Percentiles rank a stretch among this genome's conserved stretches.
These are phyloP conservation scores for Eulemur mongoz DNA, from an alignment of 2,797 vertebrate species.

Conservation along the genomic window DNA sequence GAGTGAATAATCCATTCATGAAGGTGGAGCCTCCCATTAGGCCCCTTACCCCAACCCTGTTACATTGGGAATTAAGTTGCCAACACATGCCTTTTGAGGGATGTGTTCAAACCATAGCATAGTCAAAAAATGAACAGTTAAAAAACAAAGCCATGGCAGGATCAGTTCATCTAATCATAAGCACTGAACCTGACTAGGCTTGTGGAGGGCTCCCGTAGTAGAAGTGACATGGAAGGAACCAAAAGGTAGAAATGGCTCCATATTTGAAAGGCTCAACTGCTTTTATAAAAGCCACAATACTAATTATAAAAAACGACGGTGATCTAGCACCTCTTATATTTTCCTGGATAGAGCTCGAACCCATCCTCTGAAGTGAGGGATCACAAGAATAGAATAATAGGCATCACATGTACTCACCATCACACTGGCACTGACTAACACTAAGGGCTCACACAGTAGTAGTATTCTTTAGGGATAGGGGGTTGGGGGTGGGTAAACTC, in stretches of 20 bases:
- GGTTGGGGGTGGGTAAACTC: no score
- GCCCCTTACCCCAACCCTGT: background rate
- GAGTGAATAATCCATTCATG: background rate
- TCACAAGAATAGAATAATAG: no score
- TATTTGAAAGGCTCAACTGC: background rate
- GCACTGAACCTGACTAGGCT: background rate
- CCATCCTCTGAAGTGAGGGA: no score
- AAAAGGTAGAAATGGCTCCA: background rate
- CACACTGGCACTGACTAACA: no score
- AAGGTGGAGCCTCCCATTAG: background rate
- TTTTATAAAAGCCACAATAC: background rate
- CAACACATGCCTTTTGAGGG: background rate
- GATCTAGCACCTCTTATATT: no score
- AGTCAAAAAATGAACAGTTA: background rate
- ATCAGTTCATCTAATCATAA: background rate
- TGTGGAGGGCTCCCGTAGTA: background rate
- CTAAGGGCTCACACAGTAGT: no score
- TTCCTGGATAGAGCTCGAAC: no score
- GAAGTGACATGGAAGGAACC: background rate
- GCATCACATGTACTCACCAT: no score
- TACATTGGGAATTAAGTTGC: background rate
- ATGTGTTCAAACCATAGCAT: background rate
- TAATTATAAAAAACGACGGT: no score
- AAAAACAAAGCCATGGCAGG: background rate
- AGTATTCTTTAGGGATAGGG: no score